Evolutionary conservation across 2,888 invertebrate genomes (phyloP).

Genomic region (Apoda limacodes): DNA sequence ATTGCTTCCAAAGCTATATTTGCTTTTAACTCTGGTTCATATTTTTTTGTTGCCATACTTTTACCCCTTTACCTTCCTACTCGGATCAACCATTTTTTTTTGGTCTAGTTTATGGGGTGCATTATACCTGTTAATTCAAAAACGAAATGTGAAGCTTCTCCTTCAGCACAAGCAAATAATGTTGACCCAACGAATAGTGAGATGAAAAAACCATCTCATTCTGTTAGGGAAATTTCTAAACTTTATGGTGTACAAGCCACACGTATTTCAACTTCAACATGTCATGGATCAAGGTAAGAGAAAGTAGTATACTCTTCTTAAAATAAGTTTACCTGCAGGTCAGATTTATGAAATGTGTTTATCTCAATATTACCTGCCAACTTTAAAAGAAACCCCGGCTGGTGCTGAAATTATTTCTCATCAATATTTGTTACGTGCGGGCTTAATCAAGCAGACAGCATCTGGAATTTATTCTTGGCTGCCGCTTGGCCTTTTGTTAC

Average conservation of each 20-base stretch:
- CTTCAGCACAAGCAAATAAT: slow-evolving; percentile 2
- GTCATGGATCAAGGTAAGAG: too few species aligned
- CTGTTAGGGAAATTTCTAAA: slow-evolving; percentile 1
- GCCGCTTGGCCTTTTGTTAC: slow-evolving; percentile 2
- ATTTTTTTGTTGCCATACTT: too few species aligned
- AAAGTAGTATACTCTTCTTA: slow-evolving; percentile 1
- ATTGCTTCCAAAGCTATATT: too few species aligned
- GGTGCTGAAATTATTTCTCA: slow-evolving; percentile 5
- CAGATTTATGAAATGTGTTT: slow-evolving; percentile 2
- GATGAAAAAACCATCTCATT: neutral
- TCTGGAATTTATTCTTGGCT: slow-evolving; percentile 4
- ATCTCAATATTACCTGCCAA: slow-evolving; percentile 5
- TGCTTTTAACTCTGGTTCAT: too few species aligned
- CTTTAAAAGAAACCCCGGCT: slow-evolving; percentile 4
- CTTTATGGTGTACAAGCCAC: too few species aligned
- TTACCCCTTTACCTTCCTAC: too few species aligned
- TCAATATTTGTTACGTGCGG: slow-evolving; percentile 4
- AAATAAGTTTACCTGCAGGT: slow-evolving; percentile 4
- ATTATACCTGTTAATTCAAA: too few species aligned
- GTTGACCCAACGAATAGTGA: slow-evolving; percentile 1
- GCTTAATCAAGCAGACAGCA: slow-evolving; percentile 3
- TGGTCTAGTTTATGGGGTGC: too few species aligned
- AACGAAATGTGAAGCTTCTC: slow-evolving; percentile 3
- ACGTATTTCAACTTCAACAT: too few species aligned
- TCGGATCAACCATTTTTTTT: too few species aligned